Evolutionary conservation across 2,797 vertebrate species (phyloP).

Genomic region (Taeniopygia guttata): DNA sequence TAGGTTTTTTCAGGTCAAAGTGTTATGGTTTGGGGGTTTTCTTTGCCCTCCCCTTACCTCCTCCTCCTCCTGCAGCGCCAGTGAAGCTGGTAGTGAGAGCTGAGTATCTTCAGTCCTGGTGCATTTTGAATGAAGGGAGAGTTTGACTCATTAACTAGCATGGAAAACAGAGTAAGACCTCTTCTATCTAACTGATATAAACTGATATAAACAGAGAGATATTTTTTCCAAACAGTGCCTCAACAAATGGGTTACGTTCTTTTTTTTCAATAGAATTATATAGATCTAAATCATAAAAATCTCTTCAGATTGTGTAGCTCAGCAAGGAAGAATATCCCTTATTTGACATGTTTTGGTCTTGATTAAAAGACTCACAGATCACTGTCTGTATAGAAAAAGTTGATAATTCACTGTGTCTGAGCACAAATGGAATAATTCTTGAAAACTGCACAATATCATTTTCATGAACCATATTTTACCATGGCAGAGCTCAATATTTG

Average conservation of each 20-base stretch:
- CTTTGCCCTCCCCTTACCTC: background rate
- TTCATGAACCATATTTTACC: conserved; percentile 15
- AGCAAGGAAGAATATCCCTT: background rate
- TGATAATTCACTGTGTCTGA: background rate
- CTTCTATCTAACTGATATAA: background rate
- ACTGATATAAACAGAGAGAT: background rate
- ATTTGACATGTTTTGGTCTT: background rate
- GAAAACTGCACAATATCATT: conserved; percentile 5
- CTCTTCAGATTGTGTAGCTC: background rate
- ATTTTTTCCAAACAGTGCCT: background rate
- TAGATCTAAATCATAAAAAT: background rate
- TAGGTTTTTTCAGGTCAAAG: background rate
- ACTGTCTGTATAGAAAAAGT: background rate
- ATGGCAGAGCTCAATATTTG: conserved; percentile 49
- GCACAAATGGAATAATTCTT: conserved; percentile 15
- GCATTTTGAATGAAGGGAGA: background rate
- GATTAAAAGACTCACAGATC: background rate
- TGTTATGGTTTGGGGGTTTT: background rate
- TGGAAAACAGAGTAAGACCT: background rate
- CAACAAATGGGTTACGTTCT: background rate
- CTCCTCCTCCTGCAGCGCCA: background rate
- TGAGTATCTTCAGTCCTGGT: background rate
- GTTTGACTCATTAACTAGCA: background rate
- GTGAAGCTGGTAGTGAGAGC: background rate
- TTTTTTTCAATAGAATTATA: background rate